A percentile compares a stretch with the other conserved stretches of the same genome.
These are phyloP conservation scores for Acanthurus leucopareius DNA, from an alignment of 2,797 vertebrate species.

Conservation along the genomic window DNA sequence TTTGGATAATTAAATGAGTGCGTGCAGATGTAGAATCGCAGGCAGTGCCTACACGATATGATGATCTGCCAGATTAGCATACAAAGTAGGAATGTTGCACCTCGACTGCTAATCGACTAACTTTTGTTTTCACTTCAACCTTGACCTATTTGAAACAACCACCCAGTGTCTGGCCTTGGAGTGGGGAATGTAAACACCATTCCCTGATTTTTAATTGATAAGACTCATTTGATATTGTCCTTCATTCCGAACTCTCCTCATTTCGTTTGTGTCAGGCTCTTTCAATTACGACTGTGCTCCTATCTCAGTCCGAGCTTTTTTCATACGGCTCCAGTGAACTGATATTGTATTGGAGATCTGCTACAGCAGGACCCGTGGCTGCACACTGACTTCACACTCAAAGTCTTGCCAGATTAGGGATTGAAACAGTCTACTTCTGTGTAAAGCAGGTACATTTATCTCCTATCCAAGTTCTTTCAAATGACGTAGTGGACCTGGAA, in stretches of 20 bases:
- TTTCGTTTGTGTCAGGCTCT: slow-evolving; percentile 62
- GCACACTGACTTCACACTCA: slow-evolving; percentile 42
- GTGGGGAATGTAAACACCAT: slow-evolving; percentile 76
- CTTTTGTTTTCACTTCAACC: slow-evolving; percentile 84
- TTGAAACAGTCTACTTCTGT: slow-evolving; percentile 26
- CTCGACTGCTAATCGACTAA: slow-evolving; percentile 89
- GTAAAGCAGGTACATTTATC: slow-evolving; percentile 37
- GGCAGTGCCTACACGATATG: slow-evolving; percentile 73
- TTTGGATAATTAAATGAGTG: slow-evolving; percentile 86
- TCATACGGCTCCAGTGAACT: slow-evolving; percentile 67
- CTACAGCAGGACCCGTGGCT: slow-evolving; percentile 3
- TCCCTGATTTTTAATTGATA: slow-evolving; percentile 77
- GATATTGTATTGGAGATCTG: slow-evolving; percentile 29
- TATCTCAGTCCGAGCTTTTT: slow-evolving; percentile 36
- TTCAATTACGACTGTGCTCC: slow-evolving; percentile 60
- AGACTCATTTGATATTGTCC: slow-evolving; percentile 81
- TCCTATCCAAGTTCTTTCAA: slow-evolving; percentile 50
- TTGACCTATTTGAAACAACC: slow-evolving; percentile 84
- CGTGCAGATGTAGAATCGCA: slow-evolving; percentile 83
- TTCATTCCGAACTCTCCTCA: slow-evolving; percentile 67
- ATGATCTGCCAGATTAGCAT: slow-evolving; percentile 84
- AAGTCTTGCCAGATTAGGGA: slow-evolving; percentile 24
- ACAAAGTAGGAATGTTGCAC: slow-evolving; percentile 83
- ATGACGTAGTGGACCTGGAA: slow-evolving; percentile 72
- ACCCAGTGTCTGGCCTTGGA: slow-evolving; percentile 69